phyloP scores from a whole-genome alignment of 2,797 vertebrate species.

The Ptychobarbus kaznakovi region DNA sequence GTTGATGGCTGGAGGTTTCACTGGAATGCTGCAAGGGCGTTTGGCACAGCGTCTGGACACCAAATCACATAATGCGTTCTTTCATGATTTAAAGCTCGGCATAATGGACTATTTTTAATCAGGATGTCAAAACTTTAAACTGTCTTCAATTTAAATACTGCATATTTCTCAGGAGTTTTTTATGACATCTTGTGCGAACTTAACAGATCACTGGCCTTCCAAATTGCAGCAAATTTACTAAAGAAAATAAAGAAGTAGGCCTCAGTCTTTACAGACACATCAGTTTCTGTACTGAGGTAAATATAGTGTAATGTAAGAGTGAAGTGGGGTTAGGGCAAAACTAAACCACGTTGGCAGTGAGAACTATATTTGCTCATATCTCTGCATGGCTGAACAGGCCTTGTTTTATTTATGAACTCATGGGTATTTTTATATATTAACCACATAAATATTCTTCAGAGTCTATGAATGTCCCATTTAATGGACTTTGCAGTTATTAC shows the following conservation, averaged over 20 bases:
- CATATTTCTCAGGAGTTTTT: not conserved
- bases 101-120: slow-evolving; percentile 15
- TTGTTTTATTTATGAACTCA: slow-evolving; percentile 4
- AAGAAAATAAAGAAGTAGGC: not conserved
- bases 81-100: slow-evolving; percentile 16
- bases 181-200: not conserved
- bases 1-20: not conserved
- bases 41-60: slow-evolving; percentile 3
- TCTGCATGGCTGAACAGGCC: not conserved
- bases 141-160: not conserved
- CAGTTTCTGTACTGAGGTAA: slow-evolving; percentile 58
- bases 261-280: not conserved
- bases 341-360: not conserved
- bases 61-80: not conserved
- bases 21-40: slow-evolving; percentile 10
- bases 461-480: slow-evolving; percentile 11
- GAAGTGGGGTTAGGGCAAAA: slow-evolving; percentile 51
- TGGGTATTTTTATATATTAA: slow-evolving; percentile 7
- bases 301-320: slow-evolving; percentile 62
- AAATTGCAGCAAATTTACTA: not conserved
- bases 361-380: slow-evolving; percentile 9
- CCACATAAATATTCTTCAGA: slow-evolving; percentile 4
- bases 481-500: not conserved
- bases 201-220: not conserved
- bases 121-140: not conserved